phyloP scores from a whole-genome alignment of 2,888 invertebrate species.

The Apamea monoglypha region DNA sequence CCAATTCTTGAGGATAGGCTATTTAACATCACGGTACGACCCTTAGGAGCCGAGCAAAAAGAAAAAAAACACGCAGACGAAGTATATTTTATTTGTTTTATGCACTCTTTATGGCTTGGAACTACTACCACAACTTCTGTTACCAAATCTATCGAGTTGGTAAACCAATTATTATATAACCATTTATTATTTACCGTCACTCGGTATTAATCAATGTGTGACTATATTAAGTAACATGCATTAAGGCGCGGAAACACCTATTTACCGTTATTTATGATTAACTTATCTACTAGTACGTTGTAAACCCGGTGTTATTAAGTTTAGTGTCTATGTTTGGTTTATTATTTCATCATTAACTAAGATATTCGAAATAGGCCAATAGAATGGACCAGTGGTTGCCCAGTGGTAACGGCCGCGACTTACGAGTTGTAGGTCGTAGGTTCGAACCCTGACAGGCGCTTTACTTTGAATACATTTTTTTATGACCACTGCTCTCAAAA shows the following conservation, averaged over 20 bases:
- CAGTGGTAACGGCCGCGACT: too few relatives aligned
- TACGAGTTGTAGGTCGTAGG: too few relatives aligned
- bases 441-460: too few relatives aligned
- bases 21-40: background rate
- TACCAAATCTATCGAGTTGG: background rate
- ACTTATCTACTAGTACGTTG: background rate
- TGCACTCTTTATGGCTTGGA: background rate
- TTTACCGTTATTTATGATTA: constrained; percentile 25
- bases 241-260: background rate
- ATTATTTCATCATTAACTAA: background rate
- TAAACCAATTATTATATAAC: constrained; percentile 6
- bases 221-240: constrained; percentile 17
- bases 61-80: background rate
- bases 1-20: background rate
- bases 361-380: background rate
- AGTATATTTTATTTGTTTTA: background rate
- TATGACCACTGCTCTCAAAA: too few relatives aligned
- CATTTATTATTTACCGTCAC: constrained; percentile 23
- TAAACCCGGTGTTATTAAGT: constrained; percentile 5
- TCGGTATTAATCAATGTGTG: constrained; percentile 10
- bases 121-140: background rate
- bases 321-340: background rate
- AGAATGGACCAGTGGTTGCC: too few relatives aligned
- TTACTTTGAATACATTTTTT: too few relatives aligned
- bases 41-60: background rate